Evolutionary conservation across 2,888 invertebrate genomes (phyloP).

Genomic region (Neocrepidodera transversa): DNA sequence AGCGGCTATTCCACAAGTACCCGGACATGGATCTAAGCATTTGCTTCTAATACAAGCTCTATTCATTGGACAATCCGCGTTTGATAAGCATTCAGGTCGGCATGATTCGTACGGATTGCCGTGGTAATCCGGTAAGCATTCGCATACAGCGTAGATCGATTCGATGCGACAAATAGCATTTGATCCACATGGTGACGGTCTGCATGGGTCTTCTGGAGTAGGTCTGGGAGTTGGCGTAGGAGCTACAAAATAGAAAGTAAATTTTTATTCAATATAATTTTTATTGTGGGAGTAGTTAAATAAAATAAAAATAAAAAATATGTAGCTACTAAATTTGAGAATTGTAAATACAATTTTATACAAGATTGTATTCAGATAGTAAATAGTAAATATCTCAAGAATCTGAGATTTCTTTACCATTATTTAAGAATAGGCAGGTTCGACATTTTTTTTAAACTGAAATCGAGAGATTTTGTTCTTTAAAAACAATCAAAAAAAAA

Average conservation of each 20-base stretch:
- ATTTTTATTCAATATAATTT: no score
- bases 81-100: slow-evolving; percentile 84
- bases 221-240: slow-evolving; percentile 58
- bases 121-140: slow-evolving; percentile 74
- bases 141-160: slow-evolving; percentile 75
- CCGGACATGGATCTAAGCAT: slow-evolving; percentile 84
- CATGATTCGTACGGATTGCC: slow-evolving; percentile 81
- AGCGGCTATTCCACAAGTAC: slow-evolving; percentile 84
- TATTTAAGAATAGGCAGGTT: no score
- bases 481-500: no score
- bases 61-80: slow-evolving; percentile 83
- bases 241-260: slow-evolving; percentile 49
- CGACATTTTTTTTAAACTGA: no score
- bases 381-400: no score
- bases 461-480: no score
- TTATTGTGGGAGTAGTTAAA: not conserved
- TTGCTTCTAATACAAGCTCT: slow-evolving; percentile 83
- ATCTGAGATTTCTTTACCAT: no score
- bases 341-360: not conserved
- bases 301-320: not conserved
- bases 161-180: slow-evolving; percentile 80
- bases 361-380: no score
- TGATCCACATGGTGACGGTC: slow-evolving; percentile 81
- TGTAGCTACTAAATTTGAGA: not conserved
- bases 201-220: slow-evolving; percentile 72